phyloP scores from a whole-genome alignment of 2,888 invertebrate species.

The Epiblema foenella region DNA sequence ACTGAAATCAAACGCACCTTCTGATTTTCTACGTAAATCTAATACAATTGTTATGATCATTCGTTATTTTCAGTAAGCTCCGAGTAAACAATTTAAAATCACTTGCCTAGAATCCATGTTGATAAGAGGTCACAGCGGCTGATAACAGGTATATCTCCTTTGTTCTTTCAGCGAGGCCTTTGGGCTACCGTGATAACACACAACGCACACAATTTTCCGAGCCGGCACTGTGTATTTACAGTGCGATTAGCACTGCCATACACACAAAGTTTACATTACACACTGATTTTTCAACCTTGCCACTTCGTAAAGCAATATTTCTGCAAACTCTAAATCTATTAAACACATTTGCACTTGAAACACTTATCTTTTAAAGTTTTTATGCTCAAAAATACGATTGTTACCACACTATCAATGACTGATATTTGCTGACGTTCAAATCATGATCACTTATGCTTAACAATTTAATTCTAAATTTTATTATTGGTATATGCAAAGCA shows the following conservation, averaged over 20 bases:
- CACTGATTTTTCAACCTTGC: constrained; percentile 79
- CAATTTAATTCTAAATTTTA: neutral
- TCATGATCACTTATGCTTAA: constrained; percentile 27
- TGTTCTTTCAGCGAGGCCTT: constrained; percentile 67
- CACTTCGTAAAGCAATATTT: constrained; percentile 65
- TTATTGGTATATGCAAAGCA: constrained; percentile 36
- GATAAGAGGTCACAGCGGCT: constrained; percentile 52
- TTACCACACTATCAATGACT: neutral
- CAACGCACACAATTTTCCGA: constrained; percentile 66
- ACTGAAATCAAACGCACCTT: too few species aligned
- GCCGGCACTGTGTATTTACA: constrained; percentile 73
- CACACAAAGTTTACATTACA: constrained; percentile 80
- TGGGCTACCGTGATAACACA: constrained; percentile 71
- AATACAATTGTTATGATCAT: neutral
- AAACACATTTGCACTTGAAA: constrained; percentile 53
- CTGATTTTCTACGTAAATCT: neutral
- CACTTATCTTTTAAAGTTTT: constrained; percentile 28
- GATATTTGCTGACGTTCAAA: neutral
- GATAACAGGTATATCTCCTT: constrained; percentile 60
- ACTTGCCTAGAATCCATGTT: constrained; percentile 75
- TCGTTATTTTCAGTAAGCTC: neutral
- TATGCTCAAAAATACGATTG: constrained; percentile 47
- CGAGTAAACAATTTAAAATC: constrained; percentile 19
- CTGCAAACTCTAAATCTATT: constrained; percentile 63
- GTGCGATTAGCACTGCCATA: constrained; percentile 77